A percentile compares a stretch with the other conserved stretches of the same genome.
These are phyloP conservation scores for Maccullochella peelii DNA, from an alignment of 2,113 vertebrate genomes.

Conservation along the genomic window DNA sequence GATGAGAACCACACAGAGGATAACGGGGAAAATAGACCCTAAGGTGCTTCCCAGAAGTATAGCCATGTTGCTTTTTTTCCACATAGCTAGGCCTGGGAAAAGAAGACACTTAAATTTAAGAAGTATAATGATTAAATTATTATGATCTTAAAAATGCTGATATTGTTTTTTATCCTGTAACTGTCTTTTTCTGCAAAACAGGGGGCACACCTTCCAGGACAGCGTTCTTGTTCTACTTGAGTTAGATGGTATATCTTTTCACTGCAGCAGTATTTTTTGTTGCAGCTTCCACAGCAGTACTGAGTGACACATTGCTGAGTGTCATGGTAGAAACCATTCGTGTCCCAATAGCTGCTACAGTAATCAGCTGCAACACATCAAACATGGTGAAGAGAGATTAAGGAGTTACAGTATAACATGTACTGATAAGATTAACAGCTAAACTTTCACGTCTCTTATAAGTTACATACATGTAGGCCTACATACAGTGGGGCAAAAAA, in stretches of 20 bases:
- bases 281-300: conserved; percentile 59
- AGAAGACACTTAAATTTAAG: background rate
- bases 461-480: background rate
- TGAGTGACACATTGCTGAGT: background rate
- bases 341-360: background rate
- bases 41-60: background rate
- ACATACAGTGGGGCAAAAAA: too few species aligned
- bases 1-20: conserved; percentile 41
- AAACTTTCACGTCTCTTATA: background rate
- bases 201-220: conserved; percentile 10
- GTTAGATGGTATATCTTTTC: background rate
- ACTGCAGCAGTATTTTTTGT: conserved; percentile 47
- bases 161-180: background rate
- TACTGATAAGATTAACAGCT: background rate
- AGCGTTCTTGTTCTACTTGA: background rate
- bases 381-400: background rate
- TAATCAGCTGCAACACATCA: conserved; percentile 33
- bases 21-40: background rate
- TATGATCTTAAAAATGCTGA: background rate
- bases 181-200: background rate
- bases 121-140: background rate
- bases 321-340: accelerated
- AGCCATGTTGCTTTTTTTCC: accelerated
- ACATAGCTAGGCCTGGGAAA: accelerated
- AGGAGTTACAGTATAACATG: background rate